Evolutionary conservation across 2,888 invertebrate genomes (phyloP).

Genomic region (Lasius platythorax): DNA sequence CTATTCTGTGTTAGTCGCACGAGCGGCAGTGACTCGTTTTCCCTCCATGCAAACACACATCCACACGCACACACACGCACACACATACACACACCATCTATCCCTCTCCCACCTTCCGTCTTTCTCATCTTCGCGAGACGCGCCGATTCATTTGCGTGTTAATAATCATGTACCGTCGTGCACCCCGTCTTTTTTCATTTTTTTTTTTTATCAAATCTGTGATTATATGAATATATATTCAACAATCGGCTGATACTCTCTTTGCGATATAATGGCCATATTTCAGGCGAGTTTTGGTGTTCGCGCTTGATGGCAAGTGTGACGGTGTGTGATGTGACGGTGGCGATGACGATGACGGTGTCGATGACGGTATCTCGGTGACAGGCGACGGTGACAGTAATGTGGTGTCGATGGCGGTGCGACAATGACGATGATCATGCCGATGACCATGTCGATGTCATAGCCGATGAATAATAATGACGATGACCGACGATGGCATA

Average conservation of each 20-base stretch:
- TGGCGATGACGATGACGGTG: slow-evolving; percentile 58
- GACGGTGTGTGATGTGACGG: slow-evolving; percentile 42
- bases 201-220: slow-evolving; percentile 41
- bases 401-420: slow-evolving; percentile 45
- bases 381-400: slow-evolving; percentile 31
- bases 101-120: background rate
- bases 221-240: slow-evolving; percentile 56
- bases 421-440: slow-evolving; percentile 57
- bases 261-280: slow-evolving; percentile 60
- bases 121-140: slow-evolving; percentile 23
- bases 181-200: slow-evolving; percentile 2
- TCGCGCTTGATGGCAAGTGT: slow-evolving; percentile 67
- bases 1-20: slow-evolving; percentile 65
- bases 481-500: slow-evolving; percentile 80
- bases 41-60: slow-evolving; percentile 41
- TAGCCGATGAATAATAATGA: slow-evolving; percentile 68
- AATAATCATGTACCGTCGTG: slow-evolving; percentile 36
- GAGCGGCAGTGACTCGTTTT: slow-evolving; percentile 70
- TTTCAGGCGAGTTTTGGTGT: slow-evolving; percentile 70
- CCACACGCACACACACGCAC: slow-evolving; percentile 35
- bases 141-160: slow-evolving; percentile 37
- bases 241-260: slow-evolving; percentile 58
- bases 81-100: slow-evolving; percentile 29
- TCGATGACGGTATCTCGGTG: slow-evolving; percentile 46
- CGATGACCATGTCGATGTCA: slow-evolving; percentile 70